Conservation (phyloP, 2,888 invertebrate species). For the Odontomyia ornata region DNA sequence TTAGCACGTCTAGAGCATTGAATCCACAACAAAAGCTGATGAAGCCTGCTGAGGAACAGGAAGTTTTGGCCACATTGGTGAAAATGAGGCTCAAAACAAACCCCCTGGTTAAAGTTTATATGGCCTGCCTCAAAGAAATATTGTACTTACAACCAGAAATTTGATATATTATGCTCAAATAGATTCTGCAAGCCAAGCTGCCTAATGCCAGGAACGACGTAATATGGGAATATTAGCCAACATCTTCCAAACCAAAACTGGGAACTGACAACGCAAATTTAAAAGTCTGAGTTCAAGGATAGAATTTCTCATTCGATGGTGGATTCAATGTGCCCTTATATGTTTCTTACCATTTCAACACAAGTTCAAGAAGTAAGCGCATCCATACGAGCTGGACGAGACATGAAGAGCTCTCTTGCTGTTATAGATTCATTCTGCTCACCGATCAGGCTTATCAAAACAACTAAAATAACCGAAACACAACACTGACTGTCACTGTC, state of each 20-base stretch:
- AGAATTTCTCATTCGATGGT: conserved; percentile 83
- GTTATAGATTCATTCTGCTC: conserved; percentile 59
- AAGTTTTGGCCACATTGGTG: conserved; percentile 83
- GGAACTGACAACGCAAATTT: conserved; percentile 71
- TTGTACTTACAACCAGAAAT: conserved; percentile 85
- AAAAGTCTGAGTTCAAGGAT: conserved; percentile 77
- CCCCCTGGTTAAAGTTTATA: conserved; percentile 87
- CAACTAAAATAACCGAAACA: too few relatives aligned
- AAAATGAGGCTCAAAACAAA: conserved; percentile 93
- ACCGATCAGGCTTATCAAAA: too few relatives aligned
- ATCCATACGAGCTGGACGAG: conserved; percentile 67
- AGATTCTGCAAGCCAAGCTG: conserved; percentile 94
- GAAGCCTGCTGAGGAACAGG: conserved; percentile 85
- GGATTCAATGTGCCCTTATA: conserved; percentile 86
- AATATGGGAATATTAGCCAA: conserved; percentile 86
- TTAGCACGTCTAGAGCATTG: conserved; percentile 77
- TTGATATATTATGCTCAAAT: conserved; percentile 83
- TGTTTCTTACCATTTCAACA: conserved; percentile 80
- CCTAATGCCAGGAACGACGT: conserved; percentile 90
- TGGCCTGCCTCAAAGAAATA: conserved; percentile 90
- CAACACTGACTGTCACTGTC: too few relatives aligned
- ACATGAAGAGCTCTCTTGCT: conserved; percentile 59
- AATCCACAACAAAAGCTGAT: conserved; percentile 94
- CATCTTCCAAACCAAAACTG: conserved; percentile 87
- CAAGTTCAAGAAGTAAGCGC: conserved; percentile 75